Evolutionary conservation across 1,140 invertebrate genomes (phyloP), one percentile per base, ranked within the genome.

Genomic region (Formica selysi): DNA sequence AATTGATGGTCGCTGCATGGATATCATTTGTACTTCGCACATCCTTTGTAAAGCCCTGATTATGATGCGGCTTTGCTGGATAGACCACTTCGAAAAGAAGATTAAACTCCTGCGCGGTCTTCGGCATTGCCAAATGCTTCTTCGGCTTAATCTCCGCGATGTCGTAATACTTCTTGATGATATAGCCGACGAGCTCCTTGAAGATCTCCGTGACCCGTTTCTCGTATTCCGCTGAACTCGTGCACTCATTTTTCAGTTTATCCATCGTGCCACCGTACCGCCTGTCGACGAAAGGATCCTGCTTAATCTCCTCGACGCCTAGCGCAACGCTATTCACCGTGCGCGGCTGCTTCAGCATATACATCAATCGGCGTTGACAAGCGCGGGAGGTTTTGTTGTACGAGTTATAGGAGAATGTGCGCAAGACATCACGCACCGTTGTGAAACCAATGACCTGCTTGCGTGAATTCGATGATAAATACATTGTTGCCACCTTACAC

Each of bases 351-450:
- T 96, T 96, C 92, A 97, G 92, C 94, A 97, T 96, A 88, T 96
- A 97, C 8, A 95, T 91, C 3, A 97, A 93, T 26, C 97, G 94
- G 8, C 97, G 93, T 83, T 97, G 96, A 93, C 97, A 97, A 0
- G 97, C 97, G 67, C 95, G 92, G 0, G 97, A 96, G 0, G 97
- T 97, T 93, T 98, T 98, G 88, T 97, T 97, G 36, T 94, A 91
- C 11, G 96, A 96, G 38, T 65, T 94, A 93, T 92, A 95, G 10
- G 93, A 95, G 71, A 94, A 95, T 85, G 91, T 89, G 79, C 97
- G 96, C 0, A 98, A 90, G 4, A 97, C 90, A 89, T 98, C 97
- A 19, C 97, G 94, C 1, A 97, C 93, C 13, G 95, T 89, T 22
- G 92, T 92, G 89, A 96, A 95, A 19, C 94, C 90, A 87, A 95